Evolutionary conservation across 2,888 invertebrate species (phyloP), one percentile per base, ranked within the genome.

Genomic region (Cenopis cana): DNA sequence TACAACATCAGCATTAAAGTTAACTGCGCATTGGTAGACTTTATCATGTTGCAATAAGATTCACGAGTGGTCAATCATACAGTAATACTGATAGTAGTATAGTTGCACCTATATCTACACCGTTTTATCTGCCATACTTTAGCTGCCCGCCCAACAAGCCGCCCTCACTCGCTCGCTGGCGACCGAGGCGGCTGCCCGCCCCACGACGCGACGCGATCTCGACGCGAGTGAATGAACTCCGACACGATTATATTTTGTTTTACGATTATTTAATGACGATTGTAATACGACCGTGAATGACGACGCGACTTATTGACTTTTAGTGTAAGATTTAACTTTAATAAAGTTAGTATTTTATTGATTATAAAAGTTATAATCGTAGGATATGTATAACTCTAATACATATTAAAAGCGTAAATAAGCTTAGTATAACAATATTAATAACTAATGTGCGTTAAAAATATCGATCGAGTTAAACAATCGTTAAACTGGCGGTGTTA

Each of bases 151-250:
- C 60, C 59, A 20, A 59, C 41, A 59, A 20, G 24, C 70, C 70
- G 70, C 71, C 71, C 71, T 87, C 89, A 87, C 80, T 87, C 85
- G 86, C 85, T 87, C 86, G 85, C 85, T 84, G 79, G 78, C 83
- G 79, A 76, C 78, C 77, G 78, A 77, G 86, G 84, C 87, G 87
- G 81, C 87, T 89, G 87, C 90, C 89, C 87, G 85, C 82, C 79
- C 77, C 11, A 49, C 62, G 74, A 76, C 79, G 49, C 67, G 67
- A 54, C 33, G 17, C 54, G 54, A 38, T 41, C 29, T 57, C 46
- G 38, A 54, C 54, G 41, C 56, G 57, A 64, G 65, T 70, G 56
- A 60, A 70, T 66, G 68, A 69, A 64, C 64, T 62, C 33, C 55
- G 55, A 20, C 54, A 55, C 65, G 20, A 36, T 54, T 33, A 33